Percentiles rank a stretch among this genome's conserved stretches.
Evolutionary conservation across 2,888 invertebrate species (phyloP).

Genomic region (Leucozona laternaria): DNA sequence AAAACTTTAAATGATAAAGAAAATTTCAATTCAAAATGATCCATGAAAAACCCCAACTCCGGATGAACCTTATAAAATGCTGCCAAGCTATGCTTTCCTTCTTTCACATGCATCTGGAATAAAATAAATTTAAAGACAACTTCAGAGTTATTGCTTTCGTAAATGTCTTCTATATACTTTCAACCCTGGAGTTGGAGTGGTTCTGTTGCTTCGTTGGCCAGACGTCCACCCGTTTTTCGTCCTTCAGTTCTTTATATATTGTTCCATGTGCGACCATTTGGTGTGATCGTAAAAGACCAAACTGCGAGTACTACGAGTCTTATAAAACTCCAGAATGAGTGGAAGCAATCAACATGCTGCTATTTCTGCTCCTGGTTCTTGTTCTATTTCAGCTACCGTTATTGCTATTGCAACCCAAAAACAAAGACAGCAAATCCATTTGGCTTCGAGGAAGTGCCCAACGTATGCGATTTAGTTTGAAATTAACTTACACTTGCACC

Average conservation of each 20-base stretch:
- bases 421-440: conserved; percentile 52
- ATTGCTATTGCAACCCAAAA: conserved; percentile 33
- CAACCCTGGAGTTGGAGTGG: conserved; percentile 38
- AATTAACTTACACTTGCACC: conserved; percentile 66
- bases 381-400: background rate
- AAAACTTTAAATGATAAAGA: background rate
- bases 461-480: conserved; percentile 69
- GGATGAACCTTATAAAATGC: background rate
- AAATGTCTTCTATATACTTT: conserved; percentile 64
- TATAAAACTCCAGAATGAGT: conserved; percentile 61
- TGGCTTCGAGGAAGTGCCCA: conserved; percentile 56
- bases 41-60: conserved; percentile 22
- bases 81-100: background rate
- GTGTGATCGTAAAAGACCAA: conserved; percentile 69
- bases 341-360: conserved; percentile 68
- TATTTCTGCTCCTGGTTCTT: conserved; percentile 17
- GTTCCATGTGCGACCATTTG: conserved; percentile 68
- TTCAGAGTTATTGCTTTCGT: conserved; percentile 69
- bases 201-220: conserved; percentile 47
- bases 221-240: background rate
- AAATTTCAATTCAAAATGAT: conserved; percentile 35
- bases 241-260: conserved; percentile 29
- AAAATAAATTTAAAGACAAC: conserved; percentile 59
- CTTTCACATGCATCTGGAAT: conserved; percentile 39
- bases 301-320: conserved; percentile 46